Conservation (phyloP, 1,140 invertebrate species). For the Aphidius gifuensis region DNA sequence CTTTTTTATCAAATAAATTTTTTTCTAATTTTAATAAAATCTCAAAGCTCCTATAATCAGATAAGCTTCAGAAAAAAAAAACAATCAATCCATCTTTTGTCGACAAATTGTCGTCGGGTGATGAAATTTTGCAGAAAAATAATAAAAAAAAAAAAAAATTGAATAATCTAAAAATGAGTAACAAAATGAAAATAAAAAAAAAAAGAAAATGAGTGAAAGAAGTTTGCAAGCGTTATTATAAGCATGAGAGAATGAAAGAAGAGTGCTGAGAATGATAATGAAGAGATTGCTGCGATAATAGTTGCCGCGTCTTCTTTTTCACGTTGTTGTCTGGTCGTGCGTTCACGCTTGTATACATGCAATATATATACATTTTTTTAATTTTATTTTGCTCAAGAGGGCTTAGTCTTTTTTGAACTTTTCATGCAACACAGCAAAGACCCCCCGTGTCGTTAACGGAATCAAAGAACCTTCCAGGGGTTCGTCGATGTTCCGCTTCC, state of each 20-base stretch:
- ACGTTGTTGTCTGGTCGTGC: slow-evolving; percentile 19
- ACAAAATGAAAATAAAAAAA: neutral
- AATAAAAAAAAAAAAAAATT: too few relatives aligned
- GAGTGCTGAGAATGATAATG: slow-evolving; percentile 32
- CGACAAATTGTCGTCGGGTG: too few relatives aligned
- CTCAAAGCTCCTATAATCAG: too few relatives aligned
- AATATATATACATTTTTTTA: neutral
- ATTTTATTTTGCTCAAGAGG: neutral
- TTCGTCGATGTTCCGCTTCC: too few relatives aligned
- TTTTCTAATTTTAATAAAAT: neutral
- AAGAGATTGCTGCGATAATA: slow-evolving; percentile 30
- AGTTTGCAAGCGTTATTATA: slow-evolving; percentile 9
- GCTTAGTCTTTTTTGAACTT: neutral
- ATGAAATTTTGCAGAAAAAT: too few relatives aligned
- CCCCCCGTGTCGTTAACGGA: slow-evolving; percentile 9
- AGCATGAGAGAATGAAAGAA: slow-evolving; percentile 17
- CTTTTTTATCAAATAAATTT: neutral
- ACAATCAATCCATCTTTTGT: too few relatives aligned
- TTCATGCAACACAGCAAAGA: slow-evolving; percentile 8
- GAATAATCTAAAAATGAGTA: too few relatives aligned
- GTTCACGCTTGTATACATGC: slow-evolving; percentile 5
- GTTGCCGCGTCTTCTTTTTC: slow-evolving; percentile 22
- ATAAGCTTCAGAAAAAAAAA: too few relatives aligned
- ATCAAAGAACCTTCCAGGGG: neutral
- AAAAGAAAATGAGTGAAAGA: neutral